These are phyloP conservation scores for Listrodromus nycthemerus DNA, from an alignment of 2,888 invertebrate species.

Conservation along the genomic window DNA sequence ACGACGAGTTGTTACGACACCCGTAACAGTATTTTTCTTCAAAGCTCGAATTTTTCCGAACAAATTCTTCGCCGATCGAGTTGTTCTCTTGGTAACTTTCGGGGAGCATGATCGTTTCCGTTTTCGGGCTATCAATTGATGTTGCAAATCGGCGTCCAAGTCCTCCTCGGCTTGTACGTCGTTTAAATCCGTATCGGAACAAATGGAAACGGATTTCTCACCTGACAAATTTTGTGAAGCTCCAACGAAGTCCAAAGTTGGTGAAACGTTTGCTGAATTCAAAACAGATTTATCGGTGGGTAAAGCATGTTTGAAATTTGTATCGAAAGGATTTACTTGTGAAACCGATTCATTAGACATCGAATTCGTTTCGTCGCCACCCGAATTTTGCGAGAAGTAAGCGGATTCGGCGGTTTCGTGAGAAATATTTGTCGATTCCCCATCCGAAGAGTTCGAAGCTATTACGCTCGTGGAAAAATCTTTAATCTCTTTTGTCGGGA, in stretches of 20 bases:
- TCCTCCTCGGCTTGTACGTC: not conserved
- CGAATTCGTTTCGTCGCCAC: not conserved
- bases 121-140: slow-evolving; percentile 32
- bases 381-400: slow-evolving; percentile 14
- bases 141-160: not conserved
- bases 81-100: slow-evolving; percentile 23
- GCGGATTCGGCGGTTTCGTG: not conserved
- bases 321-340: not conserved
- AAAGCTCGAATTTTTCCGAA: slow-evolving; percentile 71
- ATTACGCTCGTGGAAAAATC: not conserved
- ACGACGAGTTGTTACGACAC: slow-evolving; percentile 15
- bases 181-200: slow-evolving; percentile 13
- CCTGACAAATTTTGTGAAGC: not conserved
- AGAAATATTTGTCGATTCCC: not conserved
- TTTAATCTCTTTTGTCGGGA: not conserved
- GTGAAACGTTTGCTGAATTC: not conserved
- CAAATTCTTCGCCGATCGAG: slow-evolving; percentile 55
- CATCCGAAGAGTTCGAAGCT: slow-evolving; percentile 4
- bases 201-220: not conserved
- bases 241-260: not conserved
- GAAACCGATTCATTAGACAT: not conserved
- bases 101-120: slow-evolving; percentile 38
- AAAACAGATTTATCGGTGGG: not conserved
- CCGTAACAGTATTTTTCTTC: slow-evolving; percentile 64
- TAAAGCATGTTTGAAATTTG: slow-evolving; percentile 1